Base-by-base conservation (phyloP, 2,797 vertebrate genomes). In the Ciconia nigra region DNA sequence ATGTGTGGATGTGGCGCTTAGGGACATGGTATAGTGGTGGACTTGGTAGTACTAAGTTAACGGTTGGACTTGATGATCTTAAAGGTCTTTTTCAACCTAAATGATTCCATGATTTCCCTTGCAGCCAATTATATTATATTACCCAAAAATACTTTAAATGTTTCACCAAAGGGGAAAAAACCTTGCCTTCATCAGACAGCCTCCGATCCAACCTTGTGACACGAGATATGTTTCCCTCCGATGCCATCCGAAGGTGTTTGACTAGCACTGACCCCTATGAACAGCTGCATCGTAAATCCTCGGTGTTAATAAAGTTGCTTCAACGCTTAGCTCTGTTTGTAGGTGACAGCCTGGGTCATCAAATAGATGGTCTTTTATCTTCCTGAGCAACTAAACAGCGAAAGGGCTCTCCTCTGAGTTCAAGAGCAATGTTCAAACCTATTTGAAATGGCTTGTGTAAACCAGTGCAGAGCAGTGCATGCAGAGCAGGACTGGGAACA, bases 211-310 rank as follows among this genome's bases (percentile, higher is more conserved):
- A 20, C 17, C 18, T 16, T 62, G 39, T 24, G 61, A 49, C 24
- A 46, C 0, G 0, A 51, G 66, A n/a, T 31, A 7, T 0, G 1
- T 10, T 33, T 49, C 61, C 65, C 54, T 67, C 33, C 21, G 13
- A 24, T 25, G 33, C 31, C 76, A 74, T 46, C 15, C 4, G 0
- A 77, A 70, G 1, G 6, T 11, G 19, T 9, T n/a, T 65, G 42
- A 83, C 20, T 28, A 54, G 59, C 35, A 11, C 6, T 59, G 73
- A 73, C n/a, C 42, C 35, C 81, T 47, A 2, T 19, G 33, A 63
- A 41, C 0, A 4, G 47, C 67, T 33, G 33, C 65, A 65, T 3
- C 3, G 1, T 10, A 90, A 90, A 74, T 39, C 57, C 58, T 37
- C 4, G 1, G 42, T 1, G 0, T 31, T 54, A 65, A 41, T 5